A percentile compares a stretch with the other conserved stretches of the same genome.
These are phyloP conservation scores for Chlorodrepanis virens DNA, from an alignment of 2,113 vertebrate species.

Conservation along the genomic window DNA sequence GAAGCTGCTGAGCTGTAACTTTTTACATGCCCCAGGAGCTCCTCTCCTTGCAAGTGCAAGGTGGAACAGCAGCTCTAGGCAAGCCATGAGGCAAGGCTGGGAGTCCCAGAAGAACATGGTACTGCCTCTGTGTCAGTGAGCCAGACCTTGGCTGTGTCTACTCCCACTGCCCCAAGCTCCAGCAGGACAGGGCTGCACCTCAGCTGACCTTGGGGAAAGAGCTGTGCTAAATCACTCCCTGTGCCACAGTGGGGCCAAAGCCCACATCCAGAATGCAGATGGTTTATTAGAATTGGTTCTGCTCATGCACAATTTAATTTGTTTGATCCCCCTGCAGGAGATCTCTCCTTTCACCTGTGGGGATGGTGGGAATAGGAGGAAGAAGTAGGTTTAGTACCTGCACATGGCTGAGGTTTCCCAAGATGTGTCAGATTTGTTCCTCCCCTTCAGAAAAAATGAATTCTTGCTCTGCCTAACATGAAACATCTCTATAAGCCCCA, in stretches of 20 bases:
- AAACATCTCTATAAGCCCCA: background rate
- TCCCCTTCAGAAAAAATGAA: background rate
- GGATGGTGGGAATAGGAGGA: background rate
- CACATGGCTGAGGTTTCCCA: accelerated
- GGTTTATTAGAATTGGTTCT: accelerated
- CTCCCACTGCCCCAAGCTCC: accelerated
- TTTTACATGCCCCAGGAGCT: background rate
- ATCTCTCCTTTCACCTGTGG: background rate
- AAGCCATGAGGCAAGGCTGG: background rate
- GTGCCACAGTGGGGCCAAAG: background rate
- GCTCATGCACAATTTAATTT: background rate
- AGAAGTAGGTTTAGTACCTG: background rate
- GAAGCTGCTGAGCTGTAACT: accelerated
- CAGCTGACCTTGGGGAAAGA: background rate
- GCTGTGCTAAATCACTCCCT: background rate
- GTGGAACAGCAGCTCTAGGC: background rate
- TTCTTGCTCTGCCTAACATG: background rate
- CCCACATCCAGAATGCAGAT: accelerated
- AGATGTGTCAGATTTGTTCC: background rate
- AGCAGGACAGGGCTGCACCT: accelerated
- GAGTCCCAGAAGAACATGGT: background rate
- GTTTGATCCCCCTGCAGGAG: background rate
- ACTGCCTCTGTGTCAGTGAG: background rate
- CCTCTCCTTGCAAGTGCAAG: background rate
- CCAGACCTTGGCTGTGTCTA: background rate